Base-by-base conservation (phyloP, 2,888 invertebrate species). In the Neelides folsomi region DNA sequence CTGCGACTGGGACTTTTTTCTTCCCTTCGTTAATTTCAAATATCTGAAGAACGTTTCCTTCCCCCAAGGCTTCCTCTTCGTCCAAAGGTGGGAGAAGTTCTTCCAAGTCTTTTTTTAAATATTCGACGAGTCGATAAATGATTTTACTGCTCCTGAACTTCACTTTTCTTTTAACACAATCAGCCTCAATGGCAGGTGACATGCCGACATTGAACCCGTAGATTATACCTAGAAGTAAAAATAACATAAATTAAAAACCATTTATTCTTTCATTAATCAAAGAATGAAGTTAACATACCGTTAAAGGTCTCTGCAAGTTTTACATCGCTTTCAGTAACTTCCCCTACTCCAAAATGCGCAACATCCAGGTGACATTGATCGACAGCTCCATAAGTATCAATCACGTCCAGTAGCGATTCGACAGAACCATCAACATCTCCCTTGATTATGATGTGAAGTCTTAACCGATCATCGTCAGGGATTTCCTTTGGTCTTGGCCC, bases 341-440 rank as follows among this genome's bases (percentile, higher is more conserved):
- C 77, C 0, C 98, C 98, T 2, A 98, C 86, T 1, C 86, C 94
- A 68, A 83, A 90, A 70, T 89, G 85, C 36, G 97, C 79, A 2
- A 98, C 71, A 65, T 89, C 83, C 12, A 98, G 73, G 43, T 78
- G 77, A 65, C 93, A 94, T 6, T 71, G 71, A 45, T 57, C 47
- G 62, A 83, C 76, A 43, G 62, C 60, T 62, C 83, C 76, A 67
- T 95, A 98, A 0, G 89, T 86, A 60, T 85, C 86, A 50, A 98
- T 69, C 9, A 89, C 83, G 69, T 95, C 87, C 57, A 94, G 71
- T 58, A 98, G 85, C 0, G 97, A 95, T 70, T 98, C 97, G 41
- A 95, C 81, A 0, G 93, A 92, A 0, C 98, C 98, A 70, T 89
- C 86, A 2, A 97, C 95, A 72, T 98, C 98, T 18, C 86, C 86